Percentiles rank a stretch among this genome's conserved stretches.
Evolutionary conservation across 2,888 invertebrate species (phyloP).

Genomic region (Cryptocephalus moraei): DNA sequence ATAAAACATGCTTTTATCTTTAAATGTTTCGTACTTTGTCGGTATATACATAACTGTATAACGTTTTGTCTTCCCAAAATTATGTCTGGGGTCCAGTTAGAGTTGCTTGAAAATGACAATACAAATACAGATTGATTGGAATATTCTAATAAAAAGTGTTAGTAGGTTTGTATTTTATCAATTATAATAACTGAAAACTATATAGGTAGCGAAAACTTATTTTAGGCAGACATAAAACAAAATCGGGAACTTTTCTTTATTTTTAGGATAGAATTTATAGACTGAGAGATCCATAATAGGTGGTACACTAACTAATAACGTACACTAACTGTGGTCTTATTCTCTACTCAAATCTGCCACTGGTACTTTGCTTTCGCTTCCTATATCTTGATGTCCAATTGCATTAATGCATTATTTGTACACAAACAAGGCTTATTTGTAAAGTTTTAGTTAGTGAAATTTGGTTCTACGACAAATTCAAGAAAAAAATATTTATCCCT

Average conservation of each 20-base stretch:
- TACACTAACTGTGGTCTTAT: no score
- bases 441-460: neutral
- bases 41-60: neutral
- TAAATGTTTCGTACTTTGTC: conserved; percentile 8
- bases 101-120: conserved; percentile 23
- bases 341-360: no score
- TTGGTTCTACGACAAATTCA: neutral
- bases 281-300: no score
- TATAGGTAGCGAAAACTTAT: neutral
- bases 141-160: conserved; percentile 12
- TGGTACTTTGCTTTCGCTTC: neutral
- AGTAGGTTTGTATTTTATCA: conserved; percentile 11
- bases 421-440: neutral
- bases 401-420: neutral
- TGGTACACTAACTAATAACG: no score
- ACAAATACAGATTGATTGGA: conserved; percentile 16
- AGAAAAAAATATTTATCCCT: no score
- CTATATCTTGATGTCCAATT: neutral
- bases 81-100: conserved; percentile 19
- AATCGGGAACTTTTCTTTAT: no score
- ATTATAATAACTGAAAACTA: conserved; percentile 2
- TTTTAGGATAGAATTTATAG: no score
- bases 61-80: conserved; percentile 18
- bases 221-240: no score
- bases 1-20: conserved; percentile 11